Evolutionary conservation across 1,140 invertebrate genomes (phyloP), one percentile per base, ranked within the genome.

Genomic region (Bombus affinis): DNA sequence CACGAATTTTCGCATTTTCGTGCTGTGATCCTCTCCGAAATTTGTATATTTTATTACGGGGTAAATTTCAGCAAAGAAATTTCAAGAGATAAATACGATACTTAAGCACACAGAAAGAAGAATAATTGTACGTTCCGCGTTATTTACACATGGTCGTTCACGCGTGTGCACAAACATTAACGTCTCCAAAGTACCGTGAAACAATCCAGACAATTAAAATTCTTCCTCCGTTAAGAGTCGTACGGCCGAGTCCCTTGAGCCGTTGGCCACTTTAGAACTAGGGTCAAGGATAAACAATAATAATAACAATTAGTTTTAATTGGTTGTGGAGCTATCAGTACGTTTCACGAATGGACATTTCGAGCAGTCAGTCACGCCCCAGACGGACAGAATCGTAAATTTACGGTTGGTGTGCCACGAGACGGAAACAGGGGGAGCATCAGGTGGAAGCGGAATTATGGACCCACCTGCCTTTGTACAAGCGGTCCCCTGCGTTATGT

Each of bases 351-450:
- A 81, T 81, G 68, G 65, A 84, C 80, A 73, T 77, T 76, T 70
- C 13, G 53, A 79, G 78, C 81, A 76, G 57, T 72, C 81, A 62
- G 90, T 91, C 86, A 91, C 86, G 88, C 90, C 88, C 47, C 79
- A 53, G 86, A 83, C 83, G 71, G 76, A 77, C 81, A 85, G 81
- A 88, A 90, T 89, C 89, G 92, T 92, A 84, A 92, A 92, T 93
- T 94, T 90, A 94, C 93, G 93, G 92, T 92, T 90, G 88, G 89
- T 81, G 47, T 90, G 90, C 79, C 89, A 87, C 81, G 86, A 88
- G 90, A 92, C 92, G 93, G 93, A 94, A 94, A 83, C 92, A 87
- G 66, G 78, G 80, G 88, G 74, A 86, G 90, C 89, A 93, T 93
- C 92, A 93, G 92, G 92, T 93, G 90, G 90, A 83, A 89, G 85